These are phyloP conservation scores for Hirtodrosophila duncani DNA, from an alignment of 2,888 invertebrate species.

Conservation along the genomic window DNA sequence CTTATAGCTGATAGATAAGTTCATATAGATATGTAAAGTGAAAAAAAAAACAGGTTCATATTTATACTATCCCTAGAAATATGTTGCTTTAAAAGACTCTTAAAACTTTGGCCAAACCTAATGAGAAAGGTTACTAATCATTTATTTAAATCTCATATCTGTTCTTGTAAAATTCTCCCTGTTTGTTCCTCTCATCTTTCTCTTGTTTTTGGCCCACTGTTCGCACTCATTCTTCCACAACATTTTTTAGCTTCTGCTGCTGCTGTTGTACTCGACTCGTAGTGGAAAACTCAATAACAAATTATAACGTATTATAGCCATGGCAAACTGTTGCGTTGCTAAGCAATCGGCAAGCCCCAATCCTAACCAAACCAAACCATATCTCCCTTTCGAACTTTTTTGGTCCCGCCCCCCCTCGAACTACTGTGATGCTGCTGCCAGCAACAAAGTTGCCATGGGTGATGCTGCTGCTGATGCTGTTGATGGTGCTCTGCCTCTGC, in stretches of 20 bases:
- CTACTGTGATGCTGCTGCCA: slow-evolving; percentile 66
- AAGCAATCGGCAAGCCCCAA: slow-evolving; percentile 63
- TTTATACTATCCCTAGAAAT: no score
- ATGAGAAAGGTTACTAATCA: no score
- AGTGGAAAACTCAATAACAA: slow-evolving; percentile 76
- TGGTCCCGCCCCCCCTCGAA: slow-evolving; percentile 30
- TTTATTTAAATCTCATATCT: slow-evolving; percentile 10
- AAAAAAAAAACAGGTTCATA: no score
- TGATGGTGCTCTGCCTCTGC: slow-evolving; percentile 1
- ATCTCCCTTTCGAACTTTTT: slow-evolving; percentile 9
- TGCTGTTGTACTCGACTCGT: slow-evolving; percentile 37
- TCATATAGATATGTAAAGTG: no score
- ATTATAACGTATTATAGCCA: slow-evolving; percentile 77
- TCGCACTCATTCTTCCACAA: slow-evolving; percentile 30
- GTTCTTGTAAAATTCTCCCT: slow-evolving; percentile 26
- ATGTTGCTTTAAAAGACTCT: no score
- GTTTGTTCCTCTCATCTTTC: slow-evolving; percentile 11
- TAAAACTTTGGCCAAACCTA: no score
- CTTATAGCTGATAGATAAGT: no score
- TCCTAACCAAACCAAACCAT: slow-evolving; percentile 17
- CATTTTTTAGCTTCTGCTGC: slow-evolving; percentile 72
- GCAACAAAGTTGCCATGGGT: slow-evolving; percentile 60
- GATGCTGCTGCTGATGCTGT: slow-evolving; percentile 49
- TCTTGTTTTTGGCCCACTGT: slow-evolving; percentile 31
- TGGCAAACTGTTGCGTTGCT: slow-evolving; percentile 77